These are phyloP conservation scores for Helogale parvula DNA, from an alignment of 2,113 vertebrate genomes.

Conservation along the genomic window DNA sequence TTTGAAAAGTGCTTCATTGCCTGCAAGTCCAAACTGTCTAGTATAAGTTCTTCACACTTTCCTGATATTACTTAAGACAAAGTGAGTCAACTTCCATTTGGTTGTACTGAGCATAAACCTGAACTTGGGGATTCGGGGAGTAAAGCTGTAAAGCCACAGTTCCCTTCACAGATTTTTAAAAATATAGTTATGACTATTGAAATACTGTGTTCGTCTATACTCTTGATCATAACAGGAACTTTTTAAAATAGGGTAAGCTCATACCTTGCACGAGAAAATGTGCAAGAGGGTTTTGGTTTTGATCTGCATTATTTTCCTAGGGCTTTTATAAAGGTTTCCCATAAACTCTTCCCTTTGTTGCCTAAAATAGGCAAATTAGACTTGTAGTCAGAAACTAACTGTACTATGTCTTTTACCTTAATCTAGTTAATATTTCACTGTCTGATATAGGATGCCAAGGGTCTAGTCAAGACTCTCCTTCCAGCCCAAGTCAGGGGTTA, in stretches of 20 bases:
- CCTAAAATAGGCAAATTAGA: not conserved
- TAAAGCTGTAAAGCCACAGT: not conserved
- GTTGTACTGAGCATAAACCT: conserved; percentile 1
- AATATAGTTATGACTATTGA: not conserved
- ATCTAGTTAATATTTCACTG: not conserved
- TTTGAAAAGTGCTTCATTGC: not conserved
- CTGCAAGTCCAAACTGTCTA: not conserved
- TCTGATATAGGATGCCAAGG: not conserved
- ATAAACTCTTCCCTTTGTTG: not conserved
- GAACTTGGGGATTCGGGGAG: conserved; percentile 1
- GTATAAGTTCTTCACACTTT: not conserved
- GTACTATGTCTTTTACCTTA: not conserved
- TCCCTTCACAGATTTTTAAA: not conserved
- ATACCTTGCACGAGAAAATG: not conserved
- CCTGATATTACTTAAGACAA: not conserved
- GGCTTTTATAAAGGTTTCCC: conserved; percentile 23
- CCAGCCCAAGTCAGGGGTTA: not conserved
- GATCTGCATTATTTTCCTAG: not conserved
- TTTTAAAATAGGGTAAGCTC: not conserved
- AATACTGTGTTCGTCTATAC: not conserved
- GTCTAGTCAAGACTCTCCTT: not conserved
- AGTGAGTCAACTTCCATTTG: not conserved
- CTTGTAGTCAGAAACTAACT: not conserved
- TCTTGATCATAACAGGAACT: not conserved
- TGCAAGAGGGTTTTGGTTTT: not conserved